Conservation (phyloP, 2,797 vertebrate genomes). For the Distichodus sexfasciatus region DNA sequence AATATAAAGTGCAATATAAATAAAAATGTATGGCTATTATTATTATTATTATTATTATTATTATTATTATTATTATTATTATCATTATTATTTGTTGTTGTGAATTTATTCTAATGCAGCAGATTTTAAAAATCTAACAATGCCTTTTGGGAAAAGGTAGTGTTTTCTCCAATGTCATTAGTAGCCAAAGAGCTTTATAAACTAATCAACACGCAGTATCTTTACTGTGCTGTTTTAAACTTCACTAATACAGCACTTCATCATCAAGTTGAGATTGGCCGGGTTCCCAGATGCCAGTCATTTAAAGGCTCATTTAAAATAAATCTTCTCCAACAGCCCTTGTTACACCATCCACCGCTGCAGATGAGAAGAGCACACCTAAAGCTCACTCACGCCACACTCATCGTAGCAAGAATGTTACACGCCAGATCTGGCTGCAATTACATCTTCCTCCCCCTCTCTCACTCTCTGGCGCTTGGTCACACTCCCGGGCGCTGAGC, state of each 20-base stretch:
- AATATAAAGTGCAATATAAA: no score
- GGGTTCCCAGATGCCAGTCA: background rate
- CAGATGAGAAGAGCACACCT: constrained; percentile 10
- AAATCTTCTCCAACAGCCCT: background rate
- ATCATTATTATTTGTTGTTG: no score
- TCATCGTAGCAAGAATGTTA: constrained; percentile 62
- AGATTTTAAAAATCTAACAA: no score
- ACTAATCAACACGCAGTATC: background rate
- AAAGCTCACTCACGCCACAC: constrained; percentile 69
- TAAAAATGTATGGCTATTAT: no score
- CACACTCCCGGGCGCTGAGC: background rate
- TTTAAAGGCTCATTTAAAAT: background rate
- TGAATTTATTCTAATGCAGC: no score
- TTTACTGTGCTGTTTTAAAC: background rate
- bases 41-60: no score
- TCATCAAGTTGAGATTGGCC: background rate
- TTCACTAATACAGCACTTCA: background rate
- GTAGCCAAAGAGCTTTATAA: no score
- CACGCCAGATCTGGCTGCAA: constrained; percentile 63
- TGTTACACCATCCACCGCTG: constrained; percentile 10
- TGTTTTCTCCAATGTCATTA: constrained; percentile 63
- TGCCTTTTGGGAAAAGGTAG: no score
- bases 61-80: no score
- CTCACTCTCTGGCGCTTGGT: background rate
- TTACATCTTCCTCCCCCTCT: constrained; percentile 52